phyloP scores from a whole-genome alignment of 2,888 invertebrate species.

The Latrodectus hesperus region DNA sequence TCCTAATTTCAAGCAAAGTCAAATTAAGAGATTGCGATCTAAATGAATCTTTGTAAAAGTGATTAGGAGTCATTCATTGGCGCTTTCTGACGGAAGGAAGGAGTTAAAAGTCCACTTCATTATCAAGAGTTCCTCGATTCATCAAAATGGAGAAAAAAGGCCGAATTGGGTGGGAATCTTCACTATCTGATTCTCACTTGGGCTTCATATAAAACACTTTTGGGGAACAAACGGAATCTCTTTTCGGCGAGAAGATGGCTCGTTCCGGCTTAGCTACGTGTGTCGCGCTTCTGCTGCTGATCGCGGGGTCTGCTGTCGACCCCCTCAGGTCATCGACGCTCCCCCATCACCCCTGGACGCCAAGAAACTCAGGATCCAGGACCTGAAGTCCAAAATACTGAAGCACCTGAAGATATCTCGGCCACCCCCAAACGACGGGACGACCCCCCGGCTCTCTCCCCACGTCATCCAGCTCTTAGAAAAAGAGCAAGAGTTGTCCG shows the following conservation, averaged over 20 bases:
- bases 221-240: background rate
- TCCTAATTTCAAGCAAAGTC: background rate
- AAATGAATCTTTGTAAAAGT: background rate
- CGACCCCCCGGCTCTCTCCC: background rate
- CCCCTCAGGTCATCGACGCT: background rate
- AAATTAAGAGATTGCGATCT: background rate
- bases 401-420: background rate
- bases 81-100: background rate
- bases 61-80: background rate
- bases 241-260: slow-evolving; percentile 15
- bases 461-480: slow-evolving; percentile 8
- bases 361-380: background rate
- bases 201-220: slow-evolving; percentile 16
- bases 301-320: slow-evolving; percentile 1
- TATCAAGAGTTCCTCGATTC: slow-evolving; percentile 18
- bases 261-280: background rate
- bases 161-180: slow-evolving; percentile 27
- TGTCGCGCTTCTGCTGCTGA: background rate
- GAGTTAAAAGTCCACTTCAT: background rate
- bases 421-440: background rate
- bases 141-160: slow-evolving; percentile 37
- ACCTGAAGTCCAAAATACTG: slow-evolving; percentile 24
- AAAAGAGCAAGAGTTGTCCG: slow-evolving; percentile 9
- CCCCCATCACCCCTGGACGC: background rate
- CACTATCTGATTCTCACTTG: slow-evolving; percentile 31